These are phyloP conservation scores for Lutjanus campechanus DNA, from an alignment of 2,797 vertebrate species.

Conservation along the genomic window DNA sequence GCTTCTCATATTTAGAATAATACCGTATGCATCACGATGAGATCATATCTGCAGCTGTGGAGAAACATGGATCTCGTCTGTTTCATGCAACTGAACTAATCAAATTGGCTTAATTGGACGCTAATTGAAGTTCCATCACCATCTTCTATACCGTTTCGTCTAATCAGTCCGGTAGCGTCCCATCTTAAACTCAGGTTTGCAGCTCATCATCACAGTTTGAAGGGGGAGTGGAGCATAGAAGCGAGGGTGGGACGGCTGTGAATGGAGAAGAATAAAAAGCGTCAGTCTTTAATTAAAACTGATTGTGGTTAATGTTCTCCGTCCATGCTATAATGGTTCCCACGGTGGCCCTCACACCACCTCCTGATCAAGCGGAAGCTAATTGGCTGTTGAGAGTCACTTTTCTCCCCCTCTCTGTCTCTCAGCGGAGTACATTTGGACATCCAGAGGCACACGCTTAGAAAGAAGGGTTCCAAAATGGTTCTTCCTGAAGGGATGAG, in stretches of 20 bases:
- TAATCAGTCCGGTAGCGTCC: slow-evolving; percentile 29
- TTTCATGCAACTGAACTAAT: slow-evolving; percentile 33
- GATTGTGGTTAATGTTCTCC: slow-evolving; percentile 75
- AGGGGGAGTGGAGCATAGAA: neutral
- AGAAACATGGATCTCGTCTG: neutral
- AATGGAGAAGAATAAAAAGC: slow-evolving; percentile 37
- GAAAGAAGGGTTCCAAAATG: too few relatives aligned
- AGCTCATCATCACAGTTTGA: slow-evolving; percentile 43
- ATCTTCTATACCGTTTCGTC: slow-evolving; percentile 15
- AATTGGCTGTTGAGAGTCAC: slow-evolving; percentile 74
- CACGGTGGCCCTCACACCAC: slow-evolving; percentile 60
- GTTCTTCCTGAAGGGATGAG: too few relatives aligned
- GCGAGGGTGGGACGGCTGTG: slow-evolving; percentile 15
- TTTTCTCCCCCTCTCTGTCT: slow-evolving; percentile 32
- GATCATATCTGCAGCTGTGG: slow-evolving; percentile 3
- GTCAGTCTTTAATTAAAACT: slow-evolving; percentile 73
- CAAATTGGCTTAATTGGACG: slow-evolving; percentile 28
- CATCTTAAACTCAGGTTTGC: slow-evolving; percentile 28
- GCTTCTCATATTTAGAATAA: slow-evolving; percentile 6
- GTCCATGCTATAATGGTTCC: slow-evolving; percentile 66
- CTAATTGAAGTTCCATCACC: slow-evolving; percentile 41
- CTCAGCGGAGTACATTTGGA: slow-evolving; percentile 42
- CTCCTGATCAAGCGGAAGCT: slow-evolving; percentile 67
- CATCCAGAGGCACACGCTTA: slow-evolving; percentile 29
- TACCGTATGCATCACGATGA: neutral